Conservation (phyloP, 2,888 invertebrate species). For the Minunthozetes semirufus region DNA sequence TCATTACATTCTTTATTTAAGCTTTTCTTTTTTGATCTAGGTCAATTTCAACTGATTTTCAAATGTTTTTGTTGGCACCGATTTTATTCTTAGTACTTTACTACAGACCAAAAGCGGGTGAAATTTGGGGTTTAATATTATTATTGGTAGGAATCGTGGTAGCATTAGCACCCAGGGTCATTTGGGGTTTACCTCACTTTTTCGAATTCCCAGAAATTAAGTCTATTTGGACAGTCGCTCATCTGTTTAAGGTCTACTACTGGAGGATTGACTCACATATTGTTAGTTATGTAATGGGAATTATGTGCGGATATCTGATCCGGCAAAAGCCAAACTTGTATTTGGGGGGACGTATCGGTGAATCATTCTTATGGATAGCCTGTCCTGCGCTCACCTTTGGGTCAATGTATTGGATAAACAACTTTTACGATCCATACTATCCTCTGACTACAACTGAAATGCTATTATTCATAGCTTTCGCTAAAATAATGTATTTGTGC, state of each 20-base stretch:
- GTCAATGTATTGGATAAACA: conserved; percentile 17
- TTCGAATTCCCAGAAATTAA: background rate
- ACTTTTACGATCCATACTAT: background rate
- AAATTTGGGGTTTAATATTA: background rate
- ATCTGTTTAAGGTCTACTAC: background rate
- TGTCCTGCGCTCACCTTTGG: background rate
- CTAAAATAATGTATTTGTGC: background rate
- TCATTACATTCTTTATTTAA: too few species aligned
- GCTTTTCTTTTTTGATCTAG: too few species aligned
- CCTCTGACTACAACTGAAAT: background rate
- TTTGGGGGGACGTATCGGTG: conserved; percentile 15
- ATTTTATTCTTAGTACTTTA: background rate
- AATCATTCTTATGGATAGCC: conserved; percentile 17
- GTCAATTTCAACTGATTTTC: background rate
- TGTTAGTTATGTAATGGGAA: conserved; percentile 24
- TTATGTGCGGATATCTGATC: conserved; percentile 31
- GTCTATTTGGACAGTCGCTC: background rate
- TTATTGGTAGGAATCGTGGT: background rate
- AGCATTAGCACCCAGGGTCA: background rate
- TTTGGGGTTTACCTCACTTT: background rate
- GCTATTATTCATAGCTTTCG: background rate
- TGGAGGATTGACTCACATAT: background rate
- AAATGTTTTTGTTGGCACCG: background rate
- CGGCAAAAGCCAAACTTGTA: background rate
- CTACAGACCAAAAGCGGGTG: background rate